These are phyloP conservation scores for Thereva unica DNA, from an alignment of 2,888 invertebrate species.

Conservation along the genomic window DNA sequence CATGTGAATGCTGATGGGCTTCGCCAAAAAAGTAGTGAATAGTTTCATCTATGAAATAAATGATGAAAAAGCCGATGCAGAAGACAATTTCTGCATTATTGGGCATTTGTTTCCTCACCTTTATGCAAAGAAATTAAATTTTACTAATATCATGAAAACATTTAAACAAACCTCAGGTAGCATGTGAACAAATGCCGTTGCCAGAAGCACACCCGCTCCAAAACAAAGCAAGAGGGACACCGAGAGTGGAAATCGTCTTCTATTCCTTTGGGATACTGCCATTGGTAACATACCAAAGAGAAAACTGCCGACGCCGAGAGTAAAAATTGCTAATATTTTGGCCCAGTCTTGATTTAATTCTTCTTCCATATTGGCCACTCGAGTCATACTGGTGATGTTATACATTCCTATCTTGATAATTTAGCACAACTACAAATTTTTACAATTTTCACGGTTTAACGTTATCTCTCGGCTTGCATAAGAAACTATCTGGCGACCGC, in stretches of 20 bases:
- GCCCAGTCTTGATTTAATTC: conserved; percentile 53
- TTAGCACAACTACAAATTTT: no score
- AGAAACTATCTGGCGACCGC: no score
- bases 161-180: conserved; percentile 68
- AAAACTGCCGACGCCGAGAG: conserved; percentile 71
- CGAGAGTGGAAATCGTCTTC: conserved; percentile 64
- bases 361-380: no score
- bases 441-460: no score
- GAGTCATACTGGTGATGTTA: no score
- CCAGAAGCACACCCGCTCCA: conserved; percentile 78
- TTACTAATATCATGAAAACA: background rate
- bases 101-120: conserved; percentile 63
- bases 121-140: conserved; percentile 6
- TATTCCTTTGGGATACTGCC: conserved; percentile 64
- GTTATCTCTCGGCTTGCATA: no score
- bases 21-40: conserved; percentile 69
- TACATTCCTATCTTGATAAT: no score
- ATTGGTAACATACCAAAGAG: conserved; percentile 72
- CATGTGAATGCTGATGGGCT: conserved; percentile 48
- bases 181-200: conserved; percentile 78
- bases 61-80: conserved; percentile 71
- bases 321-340: conserved; percentile 69
- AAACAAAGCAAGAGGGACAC: conserved; percentile 75
- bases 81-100: conserved; percentile 68
- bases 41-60: conserved; percentile 74